Base-by-base conservation (phyloP, 2,797 vertebrate species). In the Yasuhikotakia modesta region DNA sequence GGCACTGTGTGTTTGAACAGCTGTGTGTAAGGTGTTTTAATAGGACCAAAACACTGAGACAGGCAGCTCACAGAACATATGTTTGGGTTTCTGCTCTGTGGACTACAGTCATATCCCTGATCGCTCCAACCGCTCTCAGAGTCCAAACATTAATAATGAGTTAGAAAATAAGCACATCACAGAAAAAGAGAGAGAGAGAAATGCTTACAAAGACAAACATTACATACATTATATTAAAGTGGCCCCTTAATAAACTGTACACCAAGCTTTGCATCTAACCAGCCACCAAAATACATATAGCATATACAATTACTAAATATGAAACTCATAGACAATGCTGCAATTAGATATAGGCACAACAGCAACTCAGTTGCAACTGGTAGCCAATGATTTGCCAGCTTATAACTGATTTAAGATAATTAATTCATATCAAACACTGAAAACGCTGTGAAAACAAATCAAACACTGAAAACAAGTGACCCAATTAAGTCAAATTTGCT, bases 281-380 rank as follows among this genome's bases (percentile, higher is more conserved):
- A 27, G 2, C 27, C 27, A 27, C 27, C 27, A 27, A 27, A 27
- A 27, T 27, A 27, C 27, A 27, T 27, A 27, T 2, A 27, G 27
- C 6, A 45, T 45, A 45, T 12, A 45, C 2, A 45, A 45, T 10
- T 45, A 45, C 43, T 45, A 45, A 45, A 12, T 10, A 45, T 45
- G 83, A 79, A 76, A 21, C 85, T 82, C 67, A 16, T 71, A 69
- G 58, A 73, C 79, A 12, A 55, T 55, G 45, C 39, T 48, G 32
- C 30, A 68, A 69, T 73, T 21, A 64, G 7, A 35, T 35, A 24
- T 2, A 43, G 45, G n/a, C 46, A 70, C 58, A 45, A 63, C 14
- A 17, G 27, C 45, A 43, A 60, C 39, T 52, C 53, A n/a, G n/a
- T 30, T 61, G 22, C 5, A 30, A 66, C 50, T 24, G 58, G 24